Evolutionary conservation across 2,797 vertebrate species (phyloP).

Genomic region (Dipus sagitta): DNA sequence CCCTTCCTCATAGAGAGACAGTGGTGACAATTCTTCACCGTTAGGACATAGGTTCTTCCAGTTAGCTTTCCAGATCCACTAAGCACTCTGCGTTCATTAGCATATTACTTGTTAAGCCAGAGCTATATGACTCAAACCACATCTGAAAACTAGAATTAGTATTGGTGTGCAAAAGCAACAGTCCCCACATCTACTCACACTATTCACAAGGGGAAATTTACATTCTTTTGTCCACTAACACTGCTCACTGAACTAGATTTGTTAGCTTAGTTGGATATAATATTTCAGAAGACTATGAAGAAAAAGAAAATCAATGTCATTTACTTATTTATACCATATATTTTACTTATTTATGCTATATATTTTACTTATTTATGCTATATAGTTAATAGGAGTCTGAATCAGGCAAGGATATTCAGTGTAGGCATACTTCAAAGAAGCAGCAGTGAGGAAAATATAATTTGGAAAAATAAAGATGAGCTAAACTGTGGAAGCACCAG

Average conservation of each 20-base stretch:
- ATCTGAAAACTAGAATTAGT: not conserved
- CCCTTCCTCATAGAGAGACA: not conserved
- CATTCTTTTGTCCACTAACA: slow-evolving; percentile 21
- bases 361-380: not conserved
- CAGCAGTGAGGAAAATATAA: slow-evolving; percentile 18
- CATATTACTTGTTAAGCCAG: not conserved
- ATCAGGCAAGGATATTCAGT: slow-evolving; percentile 32
- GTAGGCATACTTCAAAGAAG: not conserved
- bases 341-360: not conserved
- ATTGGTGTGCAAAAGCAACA: not conserved
- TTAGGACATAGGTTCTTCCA: not conserved
- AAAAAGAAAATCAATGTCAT: slow-evolving; percentile 20
- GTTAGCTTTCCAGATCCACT: not conserved
- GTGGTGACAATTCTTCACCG: not conserved
- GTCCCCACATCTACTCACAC: not conserved
- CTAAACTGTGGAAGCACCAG: not conserved
- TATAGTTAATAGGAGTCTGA: slow-evolving; percentile 19
- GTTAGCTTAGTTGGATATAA: not conserved
- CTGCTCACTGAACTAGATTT: slow-evolving; percentile 34
- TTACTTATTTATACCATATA: not conserved
- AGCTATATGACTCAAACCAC: not conserved
- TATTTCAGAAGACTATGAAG: slow-evolving; percentile 56
- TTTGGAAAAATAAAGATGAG: not conserved
- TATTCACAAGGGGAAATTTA: slow-evolving; percentile 3
- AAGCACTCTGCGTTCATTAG: not conserved